A percentile compares a stretch with the other conserved stretches of the same genome.
Conservation (phyloP, 2,797 vertebrate species). For the Cottoperca gobio region DNA sequence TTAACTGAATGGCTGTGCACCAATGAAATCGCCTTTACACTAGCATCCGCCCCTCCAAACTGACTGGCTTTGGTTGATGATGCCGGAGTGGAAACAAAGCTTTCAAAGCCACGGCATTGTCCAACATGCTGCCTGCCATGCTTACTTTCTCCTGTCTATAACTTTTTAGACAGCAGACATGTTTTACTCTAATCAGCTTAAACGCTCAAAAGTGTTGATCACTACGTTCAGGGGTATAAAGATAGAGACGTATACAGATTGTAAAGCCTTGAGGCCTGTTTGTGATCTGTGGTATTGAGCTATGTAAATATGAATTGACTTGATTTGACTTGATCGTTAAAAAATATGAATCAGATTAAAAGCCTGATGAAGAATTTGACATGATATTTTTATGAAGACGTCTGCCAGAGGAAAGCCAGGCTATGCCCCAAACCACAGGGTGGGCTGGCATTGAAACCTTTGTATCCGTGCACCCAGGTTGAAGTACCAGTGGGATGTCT, state of each 20-base stretch:
- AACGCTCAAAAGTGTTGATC: conserved; percentile 23
- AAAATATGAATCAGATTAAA: conserved; percentile 42
- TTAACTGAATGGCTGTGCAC: conserved; percentile 88
- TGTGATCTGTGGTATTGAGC: neutral
- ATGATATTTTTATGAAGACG: neutral
- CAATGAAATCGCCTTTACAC: conserved; percentile 86
- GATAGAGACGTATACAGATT: neutral
- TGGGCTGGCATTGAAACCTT: conserved; percentile 82
- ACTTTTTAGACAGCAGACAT: conserved; percentile 16
- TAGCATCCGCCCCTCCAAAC: conserved; percentile 82
- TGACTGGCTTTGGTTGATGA: conserved; percentile 89
- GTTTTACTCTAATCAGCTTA: neutral
- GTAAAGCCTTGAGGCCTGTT: neutral
- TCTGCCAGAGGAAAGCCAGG: conserved; percentile 27
- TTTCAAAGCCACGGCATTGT: conserved; percentile 78
- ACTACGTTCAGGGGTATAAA: neutral
- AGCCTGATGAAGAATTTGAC: neutral
- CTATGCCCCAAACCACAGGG: conserved; percentile 16
- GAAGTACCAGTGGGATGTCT: conserved; percentile 82
- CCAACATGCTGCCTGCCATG: conserved; percentile 44
- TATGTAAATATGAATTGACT: neutral
- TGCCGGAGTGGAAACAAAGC: conserved; percentile 85
- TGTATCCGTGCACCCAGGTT: conserved; percentile 83
- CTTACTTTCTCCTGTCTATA: conserved; percentile 30
- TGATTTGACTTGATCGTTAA: conserved; percentile 7